A percentile compares a stretch with the other conserved stretches of the same genome.
These are phyloP conservation scores for Falco naumanni DNA, from an alignment of 2,797 vertebrate species.

Conservation along the genomic window DNA sequence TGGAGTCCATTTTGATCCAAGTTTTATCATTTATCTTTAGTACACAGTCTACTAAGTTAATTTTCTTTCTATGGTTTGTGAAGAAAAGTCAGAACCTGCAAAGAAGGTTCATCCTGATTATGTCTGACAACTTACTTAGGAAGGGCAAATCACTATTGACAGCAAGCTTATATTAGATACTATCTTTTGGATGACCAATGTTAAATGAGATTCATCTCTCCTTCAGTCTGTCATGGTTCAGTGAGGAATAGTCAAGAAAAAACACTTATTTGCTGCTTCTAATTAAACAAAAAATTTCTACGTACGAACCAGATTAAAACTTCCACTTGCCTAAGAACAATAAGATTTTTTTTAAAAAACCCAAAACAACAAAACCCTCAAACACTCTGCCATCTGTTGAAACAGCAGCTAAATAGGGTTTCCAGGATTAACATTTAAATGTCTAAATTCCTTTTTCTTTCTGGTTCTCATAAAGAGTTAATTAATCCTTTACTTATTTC, in stretches of 20 bases:
- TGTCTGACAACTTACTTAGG: not conserved
- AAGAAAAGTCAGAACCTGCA: constrained; percentile 14
- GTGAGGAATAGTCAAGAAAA: not conserved
- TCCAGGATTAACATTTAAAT: not conserved
- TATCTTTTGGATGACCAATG: not conserved
- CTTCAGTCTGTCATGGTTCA: not conserved
- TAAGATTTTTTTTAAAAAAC: too few relatives aligned
- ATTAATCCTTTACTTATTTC: not conserved
- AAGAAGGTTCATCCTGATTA: constrained; percentile 24
- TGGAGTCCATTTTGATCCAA: not conserved
- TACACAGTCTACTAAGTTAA: not conserved
- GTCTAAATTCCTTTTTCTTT: not conserved
- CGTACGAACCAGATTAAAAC: not conserved
- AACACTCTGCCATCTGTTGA: not conserved
- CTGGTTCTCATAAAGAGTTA: not conserved
- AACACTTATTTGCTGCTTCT: not conserved
- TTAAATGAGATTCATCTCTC: not conserved
- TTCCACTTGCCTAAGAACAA: not conserved
- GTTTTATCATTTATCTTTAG: not conserved
- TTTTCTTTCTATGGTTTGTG: not conserved
- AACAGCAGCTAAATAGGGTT: not conserved
- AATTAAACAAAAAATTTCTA: not conserved
- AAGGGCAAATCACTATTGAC: constrained; percentile 25
- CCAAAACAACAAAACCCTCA: fast-evolving
- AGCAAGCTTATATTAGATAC: constrained; percentile 32